Evolutionary conservation across 2,113 vertebrate genomes (phyloP).

Genomic region (Grus americana): DNA sequence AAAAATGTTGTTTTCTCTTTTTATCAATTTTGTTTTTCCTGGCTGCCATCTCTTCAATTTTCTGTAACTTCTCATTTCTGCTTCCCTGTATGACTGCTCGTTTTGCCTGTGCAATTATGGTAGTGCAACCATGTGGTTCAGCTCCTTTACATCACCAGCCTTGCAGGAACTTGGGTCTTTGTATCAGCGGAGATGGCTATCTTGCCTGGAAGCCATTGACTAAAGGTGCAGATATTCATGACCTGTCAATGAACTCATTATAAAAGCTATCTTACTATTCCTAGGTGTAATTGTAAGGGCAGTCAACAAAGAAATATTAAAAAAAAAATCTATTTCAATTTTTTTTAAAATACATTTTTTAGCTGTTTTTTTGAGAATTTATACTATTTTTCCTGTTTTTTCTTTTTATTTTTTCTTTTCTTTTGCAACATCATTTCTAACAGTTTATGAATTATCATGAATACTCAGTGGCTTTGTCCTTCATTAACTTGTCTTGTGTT

Average conservation of each 20-base stretch:
- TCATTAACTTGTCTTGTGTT: neutral
- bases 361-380: neutral
- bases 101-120: neutral
- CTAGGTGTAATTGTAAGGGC: neutral
- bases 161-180: neutral
- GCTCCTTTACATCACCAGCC: neutral
- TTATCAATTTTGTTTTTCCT: neutral
- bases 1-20: neutral
- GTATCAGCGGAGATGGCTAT: neutral
- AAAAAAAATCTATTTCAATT: neutral
- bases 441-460: neutral
- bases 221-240: neutral
- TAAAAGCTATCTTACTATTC: neutral
- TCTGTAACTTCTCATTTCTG: neutral
- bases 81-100: accelerated
- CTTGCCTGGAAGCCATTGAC: neutral
- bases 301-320: neutral
- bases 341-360: neutral
- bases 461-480: neutral
- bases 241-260: neutral
- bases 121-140: neutral
- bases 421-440: neutral
- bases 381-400: neutral
- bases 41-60: neutral
- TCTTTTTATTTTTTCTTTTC: neutral